These are phyloP conservation scores for Plecturocebus donacophilus DNA, from an alignment of 2,113 vertebrate species.

Conservation along the genomic window DNA sequence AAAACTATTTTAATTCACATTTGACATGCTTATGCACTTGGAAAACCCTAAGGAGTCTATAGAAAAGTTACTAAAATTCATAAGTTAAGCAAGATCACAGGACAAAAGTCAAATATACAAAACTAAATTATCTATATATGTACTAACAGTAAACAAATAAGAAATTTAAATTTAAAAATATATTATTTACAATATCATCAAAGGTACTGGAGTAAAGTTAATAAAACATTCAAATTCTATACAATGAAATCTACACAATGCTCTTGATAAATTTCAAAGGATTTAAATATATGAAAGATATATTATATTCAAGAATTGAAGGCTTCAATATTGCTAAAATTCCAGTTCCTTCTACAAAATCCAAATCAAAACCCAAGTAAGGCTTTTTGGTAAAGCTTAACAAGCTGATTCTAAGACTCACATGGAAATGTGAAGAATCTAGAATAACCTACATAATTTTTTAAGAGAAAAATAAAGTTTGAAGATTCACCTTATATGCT, in stretches of 20 bases:
- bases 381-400: not conserved
- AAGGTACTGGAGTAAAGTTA: not conserved
- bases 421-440: not conserved
- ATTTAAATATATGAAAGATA: not conserved
- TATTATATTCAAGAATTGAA: not conserved
- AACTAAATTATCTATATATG: not conserved
- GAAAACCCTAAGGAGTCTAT: not conserved
- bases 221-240: not conserved
- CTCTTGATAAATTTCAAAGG: not conserved
- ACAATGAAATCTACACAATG: not conserved
- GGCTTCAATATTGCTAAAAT: not conserved
- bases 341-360: not conserved
- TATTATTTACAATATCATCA: not conserved
- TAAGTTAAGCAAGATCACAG: not conserved
- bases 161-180: not conserved
- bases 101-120: not conserved
- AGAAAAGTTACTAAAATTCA: not conserved
- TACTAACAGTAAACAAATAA: not conserved
- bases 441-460: not conserved
- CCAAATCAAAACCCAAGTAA: not conserved
- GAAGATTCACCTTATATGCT: not conserved
- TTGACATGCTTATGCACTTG: not conserved
- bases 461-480: not conserved
- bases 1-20: not conserved
- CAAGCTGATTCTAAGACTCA: not conserved